Base-by-base conservation (phyloP, 2,797 vertebrate genomes). In the Odontamblyopus rebecca region DNA sequence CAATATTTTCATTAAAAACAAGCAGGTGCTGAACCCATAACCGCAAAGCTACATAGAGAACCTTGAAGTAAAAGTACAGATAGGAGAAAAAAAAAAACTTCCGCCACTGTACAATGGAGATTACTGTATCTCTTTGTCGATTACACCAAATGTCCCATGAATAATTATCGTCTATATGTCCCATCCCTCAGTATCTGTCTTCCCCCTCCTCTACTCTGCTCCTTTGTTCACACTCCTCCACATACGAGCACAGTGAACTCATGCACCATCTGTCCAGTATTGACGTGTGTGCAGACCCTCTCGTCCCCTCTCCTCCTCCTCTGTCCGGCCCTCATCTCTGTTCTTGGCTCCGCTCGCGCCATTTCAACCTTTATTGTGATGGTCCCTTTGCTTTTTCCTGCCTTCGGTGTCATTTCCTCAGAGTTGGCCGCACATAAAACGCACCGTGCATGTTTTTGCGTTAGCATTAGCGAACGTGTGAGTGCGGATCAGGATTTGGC, bases 241-340 rank as follows among this genome's bases (percentile, higher is more conserved):
- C 69, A 74, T 41, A 9, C n/a, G 54, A 74, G 73, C 51, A 67
- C 71, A 4, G 18, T 62, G 80, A 64, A 87, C 76, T 85, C 62
- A 81, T 74, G 48, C 61, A 77, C 81, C 82, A 86, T 88, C 86
- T 88, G 84, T 74, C 85, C 67, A 61, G 67, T 82, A 83, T 73
- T 32, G 74, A 85, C 78, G 77, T 60, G 70, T 78, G 62, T 80
- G 70, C 74, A 86, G 82, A 84, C 56, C 65, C 66, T 0, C 0
- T 62, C 72, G 61, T 78, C 70, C 30, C 0, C 38, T 2, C 68
- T 61, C 70, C 6, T 38, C 19, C 73, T 71, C 77, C 71, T 78
- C 53, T 75, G 18, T 79, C 74, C 79, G 69, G 66, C 35, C 68
- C 64, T 70, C 73, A 86, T 85, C 81, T 79, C 68, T 75, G 44